Conservation (phyloP, 2,113 vertebrate species). For the Rattus norvegicus region DNA sequence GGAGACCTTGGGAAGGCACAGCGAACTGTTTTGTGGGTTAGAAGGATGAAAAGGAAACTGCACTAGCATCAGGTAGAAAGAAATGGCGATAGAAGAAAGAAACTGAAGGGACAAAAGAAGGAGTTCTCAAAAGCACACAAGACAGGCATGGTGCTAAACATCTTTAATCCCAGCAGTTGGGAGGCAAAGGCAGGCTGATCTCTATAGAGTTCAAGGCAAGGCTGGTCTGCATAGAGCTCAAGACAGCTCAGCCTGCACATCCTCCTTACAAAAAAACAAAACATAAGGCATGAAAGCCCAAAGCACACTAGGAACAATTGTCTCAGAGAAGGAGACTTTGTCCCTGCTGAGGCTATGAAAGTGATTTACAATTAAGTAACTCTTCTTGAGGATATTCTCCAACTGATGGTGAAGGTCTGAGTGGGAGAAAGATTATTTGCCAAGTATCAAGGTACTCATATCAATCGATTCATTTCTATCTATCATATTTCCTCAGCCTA, state of each 20-base stretch:
- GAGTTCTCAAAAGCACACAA: conserved; percentile 49
- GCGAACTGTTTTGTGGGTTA: neutral
- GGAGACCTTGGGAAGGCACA: neutral
- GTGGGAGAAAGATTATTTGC: neutral
- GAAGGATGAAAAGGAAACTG: conserved; percentile 19
- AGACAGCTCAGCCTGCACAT: neutral
- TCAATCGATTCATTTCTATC: conserved; percentile 57
- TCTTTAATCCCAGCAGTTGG: neutral
- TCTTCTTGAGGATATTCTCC: conserved; percentile 37
- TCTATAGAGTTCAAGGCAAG: neutral
- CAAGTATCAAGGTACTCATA: conserved; percentile 27
- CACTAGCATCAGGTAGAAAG: neutral
- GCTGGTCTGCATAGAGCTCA: neutral
- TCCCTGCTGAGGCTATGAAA: conserved; percentile 49
- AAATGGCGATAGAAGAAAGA: conserved; percentile 37
- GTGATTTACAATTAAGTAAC: conserved; percentile 68
- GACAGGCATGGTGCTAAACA: neutral
- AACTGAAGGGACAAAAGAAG: neutral
- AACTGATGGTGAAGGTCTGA: conserved; percentile 39
- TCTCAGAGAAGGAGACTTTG: conserved; percentile 49
- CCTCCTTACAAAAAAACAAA: neutral
- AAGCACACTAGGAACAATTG: conserved; percentile 51
- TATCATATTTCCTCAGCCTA: conserved; percentile 32
- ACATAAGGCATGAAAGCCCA: conserved; percentile 7
- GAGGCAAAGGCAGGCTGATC: neutral